Percentiles rank a stretch among this genome's conserved stretches.
Conservation (phyloP, 2,888 invertebrate genomes). For the Laothoe populi region DNA sequence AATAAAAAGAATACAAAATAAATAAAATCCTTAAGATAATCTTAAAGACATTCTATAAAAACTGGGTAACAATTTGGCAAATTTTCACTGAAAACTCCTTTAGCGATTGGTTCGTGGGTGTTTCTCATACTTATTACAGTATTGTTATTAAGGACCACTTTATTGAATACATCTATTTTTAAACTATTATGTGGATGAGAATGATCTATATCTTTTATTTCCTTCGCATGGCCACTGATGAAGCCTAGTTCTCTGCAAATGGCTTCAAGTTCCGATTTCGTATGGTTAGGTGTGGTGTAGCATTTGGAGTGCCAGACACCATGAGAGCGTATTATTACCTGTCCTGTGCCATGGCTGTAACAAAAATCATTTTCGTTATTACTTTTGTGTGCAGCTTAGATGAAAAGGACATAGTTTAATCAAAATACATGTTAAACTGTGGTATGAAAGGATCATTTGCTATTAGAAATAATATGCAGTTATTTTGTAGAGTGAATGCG, state of each 20-base stretch:
- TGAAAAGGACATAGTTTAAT: no score
- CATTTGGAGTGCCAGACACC: slow-evolving; percentile 91
- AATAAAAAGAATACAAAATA: slow-evolving; percentile 34
- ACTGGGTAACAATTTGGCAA: slow-evolving; percentile 71
- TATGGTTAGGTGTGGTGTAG: slow-evolving; percentile 80
- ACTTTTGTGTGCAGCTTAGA: no score
- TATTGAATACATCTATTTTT: slow-evolving; percentile 62
- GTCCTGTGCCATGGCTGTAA: slow-evolving; percentile 85
- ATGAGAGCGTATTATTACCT: slow-evolving; percentile 86
- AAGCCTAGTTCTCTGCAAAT: slow-evolving; percentile 88
- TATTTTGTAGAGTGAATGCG: no score
- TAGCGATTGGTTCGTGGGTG: slow-evolving; percentile 65
- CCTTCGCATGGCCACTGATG: slow-evolving; percentile 79
- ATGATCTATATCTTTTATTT: slow-evolving; percentile 55
- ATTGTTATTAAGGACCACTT: slow-evolving; percentile 69
- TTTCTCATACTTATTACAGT: slow-evolving; percentile 71
- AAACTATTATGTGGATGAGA: slow-evolving; percentile 60
- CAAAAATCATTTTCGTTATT: no score
- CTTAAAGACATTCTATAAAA: slow-evolving; percentile 76
- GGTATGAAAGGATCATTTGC: no score
- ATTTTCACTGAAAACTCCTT: slow-evolving; percentile 53
- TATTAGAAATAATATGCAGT: no score
- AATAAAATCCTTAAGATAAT: slow-evolving; percentile 7
- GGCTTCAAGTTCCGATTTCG: slow-evolving; percentile 81
- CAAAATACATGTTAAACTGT: no score